Conservation (phyloP, 2,888 invertebrate genomes). For the Chrysina gloriosa region DNA sequence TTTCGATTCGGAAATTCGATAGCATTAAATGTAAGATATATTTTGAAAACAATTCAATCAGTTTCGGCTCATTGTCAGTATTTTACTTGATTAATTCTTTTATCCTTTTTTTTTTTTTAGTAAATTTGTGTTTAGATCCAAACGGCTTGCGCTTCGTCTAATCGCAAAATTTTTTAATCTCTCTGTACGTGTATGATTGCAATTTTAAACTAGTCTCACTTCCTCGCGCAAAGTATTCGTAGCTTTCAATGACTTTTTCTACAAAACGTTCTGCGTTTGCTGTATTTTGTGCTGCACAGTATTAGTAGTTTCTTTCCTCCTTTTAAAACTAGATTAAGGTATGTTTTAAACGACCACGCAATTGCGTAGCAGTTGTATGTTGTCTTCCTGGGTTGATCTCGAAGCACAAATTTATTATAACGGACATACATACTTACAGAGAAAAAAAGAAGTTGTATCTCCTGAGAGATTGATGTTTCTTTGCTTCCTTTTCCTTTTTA, state of each 20-base stretch:
- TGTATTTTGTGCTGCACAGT: slow-evolving; percentile 43
- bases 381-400: slow-evolving; percentile 65
- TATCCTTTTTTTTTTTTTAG: no score
- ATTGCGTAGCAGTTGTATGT: slow-evolving; percentile 45
- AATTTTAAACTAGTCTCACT: no score
- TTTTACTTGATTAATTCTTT: no score
- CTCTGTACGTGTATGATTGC: neutral
- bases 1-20: no score
- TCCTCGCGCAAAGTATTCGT: no score
- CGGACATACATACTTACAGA: neutral
- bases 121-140: no score
- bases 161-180: neutral
- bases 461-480: slow-evolving; percentile 40
- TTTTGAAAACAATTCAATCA: no score
- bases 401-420: slow-evolving; percentile 58
- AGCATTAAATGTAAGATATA: no score
- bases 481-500: slow-evolving; percentile 23
- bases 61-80: no score
- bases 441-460: slow-evolving; percentile 44
- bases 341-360: slow-evolving; percentile 33
- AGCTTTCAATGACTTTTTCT: slow-evolving; percentile 25
- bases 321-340: slow-evolving; percentile 27
- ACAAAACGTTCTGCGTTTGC: slow-evolving; percentile 18
- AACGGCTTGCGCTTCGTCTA: no score
- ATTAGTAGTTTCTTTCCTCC: slow-evolving; percentile 36